Conservation (phyloP, 2,888 invertebrate genomes). For the Ormyrus thymus region DNA sequence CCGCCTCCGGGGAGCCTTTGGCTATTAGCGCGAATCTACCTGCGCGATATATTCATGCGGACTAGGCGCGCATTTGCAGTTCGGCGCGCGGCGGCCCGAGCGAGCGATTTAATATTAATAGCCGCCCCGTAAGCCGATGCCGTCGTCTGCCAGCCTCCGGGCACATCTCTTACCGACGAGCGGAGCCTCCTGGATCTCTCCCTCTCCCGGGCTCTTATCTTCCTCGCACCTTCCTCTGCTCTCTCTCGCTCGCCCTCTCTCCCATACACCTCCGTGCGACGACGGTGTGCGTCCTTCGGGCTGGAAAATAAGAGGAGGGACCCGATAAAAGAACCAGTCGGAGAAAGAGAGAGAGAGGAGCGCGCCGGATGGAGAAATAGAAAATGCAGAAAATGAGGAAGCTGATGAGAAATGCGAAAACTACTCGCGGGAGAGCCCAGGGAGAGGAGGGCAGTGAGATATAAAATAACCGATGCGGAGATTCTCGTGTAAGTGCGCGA, state of each 20-base stretch:
- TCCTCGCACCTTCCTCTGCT: conserved; percentile 29
- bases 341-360: conserved; percentile 13
- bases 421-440: too few species aligned
- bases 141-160: neutral
- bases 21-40: conserved; percentile 39
- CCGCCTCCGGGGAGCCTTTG: conserved; percentile 21
- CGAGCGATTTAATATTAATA: conserved; percentile 54
- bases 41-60: conserved; percentile 29
- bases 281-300: too few species aligned
- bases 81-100: neutral
- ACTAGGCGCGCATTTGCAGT: neutral
- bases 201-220: conserved; percentile 27
- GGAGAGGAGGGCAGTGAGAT: too few species aligned
- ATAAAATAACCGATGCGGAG: too few species aligned
- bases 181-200: neutral
- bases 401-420: too few species aligned
- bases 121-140: conserved; percentile 17
- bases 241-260: neutral
- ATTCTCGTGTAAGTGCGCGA: too few species aligned
- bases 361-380: neutral
- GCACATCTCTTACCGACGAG: neutral
- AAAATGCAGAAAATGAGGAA: neutral
- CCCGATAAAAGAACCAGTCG: neutral
- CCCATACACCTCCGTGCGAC: too few species aligned
- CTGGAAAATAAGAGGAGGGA: neutral